A percentile compares a stretch with the other conserved stretches of the same genome.
Conservation (phyloP, 1,140 invertebrate species). For the Cyclargus thomasi region DNA sequence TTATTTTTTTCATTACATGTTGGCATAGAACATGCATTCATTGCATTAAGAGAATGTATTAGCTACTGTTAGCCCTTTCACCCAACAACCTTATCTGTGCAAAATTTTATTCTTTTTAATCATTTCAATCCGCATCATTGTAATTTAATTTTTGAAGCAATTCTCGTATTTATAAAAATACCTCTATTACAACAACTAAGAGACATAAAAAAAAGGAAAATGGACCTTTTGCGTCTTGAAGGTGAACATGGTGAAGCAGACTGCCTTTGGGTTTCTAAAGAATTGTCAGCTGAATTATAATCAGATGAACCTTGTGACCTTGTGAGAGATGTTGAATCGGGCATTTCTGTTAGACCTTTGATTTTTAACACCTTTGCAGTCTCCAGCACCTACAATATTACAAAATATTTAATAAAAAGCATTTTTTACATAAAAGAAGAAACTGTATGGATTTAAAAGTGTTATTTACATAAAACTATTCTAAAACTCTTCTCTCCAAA, state of each 20-base stretch:
- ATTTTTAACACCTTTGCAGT: constrained; percentile 92
- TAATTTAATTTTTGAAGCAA: too few relatives aligned
- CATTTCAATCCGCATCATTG: too few relatives aligned
- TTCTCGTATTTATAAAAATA: too few relatives aligned
- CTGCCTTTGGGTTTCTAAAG: constrained; percentile 66
- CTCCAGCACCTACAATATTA: constrained; percentile 79
- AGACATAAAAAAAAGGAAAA: not conserved
- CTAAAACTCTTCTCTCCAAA: too few relatives aligned
- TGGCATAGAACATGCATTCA: not conserved
- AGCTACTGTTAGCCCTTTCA: too few relatives aligned
- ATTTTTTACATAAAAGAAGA: too few relatives aligned
- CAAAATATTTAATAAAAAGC: not conserved
- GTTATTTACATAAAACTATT: too few relatives aligned
- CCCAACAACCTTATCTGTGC: too few relatives aligned
- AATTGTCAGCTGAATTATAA: constrained; percentile 69
- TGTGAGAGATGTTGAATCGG: constrained; percentile 81
- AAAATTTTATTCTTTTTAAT: too few relatives aligned
- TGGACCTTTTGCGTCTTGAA: constrained; percentile 42
- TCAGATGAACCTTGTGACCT: constrained; percentile 78
- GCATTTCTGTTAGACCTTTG: constrained; percentile 90
- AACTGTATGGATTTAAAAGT: too few relatives aligned
- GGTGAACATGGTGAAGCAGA: constrained; percentile 64
- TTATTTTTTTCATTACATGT: not conserved
- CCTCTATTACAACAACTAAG: too few relatives aligned
- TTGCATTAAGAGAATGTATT: not conserved